These are phyloP conservation scores for Bombus polaris DNA, from an alignment of 1,140 invertebrate species.

Conservation along the genomic window DNA sequence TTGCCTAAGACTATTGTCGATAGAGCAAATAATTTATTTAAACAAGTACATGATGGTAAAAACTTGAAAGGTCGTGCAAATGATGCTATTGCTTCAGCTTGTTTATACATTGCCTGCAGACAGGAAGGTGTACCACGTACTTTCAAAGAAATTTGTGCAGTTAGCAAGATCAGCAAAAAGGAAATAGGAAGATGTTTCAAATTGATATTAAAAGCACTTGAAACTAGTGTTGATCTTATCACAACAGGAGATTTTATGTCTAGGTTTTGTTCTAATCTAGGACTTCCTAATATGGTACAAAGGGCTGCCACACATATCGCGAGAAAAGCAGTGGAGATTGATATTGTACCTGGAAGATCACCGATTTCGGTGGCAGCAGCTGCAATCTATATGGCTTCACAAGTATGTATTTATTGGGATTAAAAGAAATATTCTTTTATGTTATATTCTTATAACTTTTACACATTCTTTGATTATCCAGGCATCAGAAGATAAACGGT, in stretches of 20 bases:
- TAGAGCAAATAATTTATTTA: constrained; percentile 97
- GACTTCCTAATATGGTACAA: constrained; percentile 95
- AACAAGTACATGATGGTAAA: constrained; percentile 99
- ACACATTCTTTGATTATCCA: constrained; percentile 73
- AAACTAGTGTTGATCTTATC: constrained; percentile 98
- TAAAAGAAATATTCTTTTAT: constrained; percentile 30
- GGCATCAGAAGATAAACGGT: constrained; percentile 97
- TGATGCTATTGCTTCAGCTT: constrained; percentile 99
- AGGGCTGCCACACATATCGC: constrained; percentile 98
- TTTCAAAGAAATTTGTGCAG: constrained; percentile 99
- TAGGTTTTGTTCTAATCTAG: constrained; percentile 93
- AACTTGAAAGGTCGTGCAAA: constrained; percentile 96
- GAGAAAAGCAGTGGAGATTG: constrained; percentile 96
- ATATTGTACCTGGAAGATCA: constrained; percentile 99
- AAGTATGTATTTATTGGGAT: constrained; percentile 83
- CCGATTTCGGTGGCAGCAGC: constrained; percentile 99
- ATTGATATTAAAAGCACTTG: constrained; percentile 94
- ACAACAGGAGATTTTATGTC: constrained; percentile 99
- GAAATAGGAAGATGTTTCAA: constrained; percentile 99
- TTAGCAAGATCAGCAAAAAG: constrained; percentile 99
- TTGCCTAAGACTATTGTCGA: constrained; percentile 97
- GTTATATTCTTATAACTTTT: background rate
- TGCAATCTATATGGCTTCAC: constrained; percentile 99
- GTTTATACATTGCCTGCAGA: constrained; percentile 99
- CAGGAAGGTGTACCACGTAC: constrained; percentile 99